Evolutionary conservation across 2,888 invertebrate genomes (phyloP), one percentile per base, ranked within the genome.

Genomic region (Phalera bucephala): DNA sequence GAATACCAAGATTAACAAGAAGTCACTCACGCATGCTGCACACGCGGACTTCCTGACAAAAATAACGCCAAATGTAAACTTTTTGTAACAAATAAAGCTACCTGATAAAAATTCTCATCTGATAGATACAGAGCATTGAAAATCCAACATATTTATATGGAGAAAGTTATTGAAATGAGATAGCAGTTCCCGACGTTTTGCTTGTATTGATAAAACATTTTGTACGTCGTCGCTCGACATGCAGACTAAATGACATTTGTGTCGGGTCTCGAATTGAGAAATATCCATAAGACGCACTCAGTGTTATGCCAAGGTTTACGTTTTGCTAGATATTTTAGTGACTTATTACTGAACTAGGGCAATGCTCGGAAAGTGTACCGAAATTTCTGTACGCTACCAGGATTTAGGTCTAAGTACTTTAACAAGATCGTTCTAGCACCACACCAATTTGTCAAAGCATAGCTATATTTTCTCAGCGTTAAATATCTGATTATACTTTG

Each of bases 161-260:
- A 17, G 35, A 36, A 33, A 22, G 30, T 48, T 48, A 52, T 55
- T 54, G 41, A 40, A 48, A 43, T 55, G 40, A 46, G 36, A 33
- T 37, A 40, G 26, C 48, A 38, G 39, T 45, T 28, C 28, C n/a
- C 28, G 25, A 30, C 33, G 28, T 32, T 40, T 33, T 42, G 40
- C 38, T 42, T 51, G 28, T 34, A n/a, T n/a, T n/a, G n/a, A n/a
- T n/a, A n/a, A n/a, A n/a, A n/a, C n/a, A n/a, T n/a, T n/a, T n/a
- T n/a, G 15, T 23, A 22, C 28, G 27, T 13, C 36, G 39, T 31
- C 22, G 33, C 30, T 15, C 37, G 31, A 43, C 28, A 33, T 30
- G 30, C 31, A 33, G 32, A 38, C 29, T 37, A 43, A 51, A 53
- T 45, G 41, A 48, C 43, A 48, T 51, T 45, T 45, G 32, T 37